Conservation (phyloP, 2,113 vertebrate species). For the Gobius niger region DNA sequence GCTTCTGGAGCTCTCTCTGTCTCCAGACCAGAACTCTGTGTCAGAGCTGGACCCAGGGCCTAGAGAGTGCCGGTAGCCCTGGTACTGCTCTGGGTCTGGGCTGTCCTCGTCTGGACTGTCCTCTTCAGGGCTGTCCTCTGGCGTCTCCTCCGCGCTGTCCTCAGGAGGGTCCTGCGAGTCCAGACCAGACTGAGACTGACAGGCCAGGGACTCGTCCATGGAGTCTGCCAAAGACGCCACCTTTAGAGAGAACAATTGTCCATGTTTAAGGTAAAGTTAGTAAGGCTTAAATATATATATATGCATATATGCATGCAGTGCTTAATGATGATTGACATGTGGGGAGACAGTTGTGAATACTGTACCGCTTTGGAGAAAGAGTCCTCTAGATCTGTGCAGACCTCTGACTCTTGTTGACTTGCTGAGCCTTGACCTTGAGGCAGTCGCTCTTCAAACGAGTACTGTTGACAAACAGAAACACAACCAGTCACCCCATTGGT, state of each 20-base stretch:
- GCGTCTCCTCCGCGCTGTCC: constrained; percentile 46
- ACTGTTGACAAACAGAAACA: constrained; percentile 74
- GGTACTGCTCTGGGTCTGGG: constrained; percentile 38
- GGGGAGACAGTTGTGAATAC: not conserved
- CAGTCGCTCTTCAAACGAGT: constrained; percentile 88
- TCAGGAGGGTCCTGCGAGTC: constrained; percentile 75
- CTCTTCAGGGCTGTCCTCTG: constrained; percentile 60
- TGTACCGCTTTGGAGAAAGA: constrained; percentile 90
- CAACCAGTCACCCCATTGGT: not conserved
- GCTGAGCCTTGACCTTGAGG: constrained; percentile 81
- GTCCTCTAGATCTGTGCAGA: constrained; percentile 86
- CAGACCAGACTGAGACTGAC: constrained; percentile 82
- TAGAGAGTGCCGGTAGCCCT: constrained; percentile 65
- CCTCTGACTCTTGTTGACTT: constrained; percentile 73
- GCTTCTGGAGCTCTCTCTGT: constrained; percentile 34
- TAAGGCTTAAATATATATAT: not conserved
- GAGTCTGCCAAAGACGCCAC: constrained; percentile 91
- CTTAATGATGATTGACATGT: not conserved
- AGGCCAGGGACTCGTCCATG: constrained; percentile 89
- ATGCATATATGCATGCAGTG: no score
- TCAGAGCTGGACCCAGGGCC: constrained; percentile 84
- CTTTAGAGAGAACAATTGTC: constrained; percentile 54
- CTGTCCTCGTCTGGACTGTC: constrained; percentile 58
- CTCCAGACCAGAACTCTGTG: constrained; percentile 79
- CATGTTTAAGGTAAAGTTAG: not conserved